Base-by-base conservation (phyloP, 1,140 invertebrate genomes). In the Nixonia krombeini region DNA sequence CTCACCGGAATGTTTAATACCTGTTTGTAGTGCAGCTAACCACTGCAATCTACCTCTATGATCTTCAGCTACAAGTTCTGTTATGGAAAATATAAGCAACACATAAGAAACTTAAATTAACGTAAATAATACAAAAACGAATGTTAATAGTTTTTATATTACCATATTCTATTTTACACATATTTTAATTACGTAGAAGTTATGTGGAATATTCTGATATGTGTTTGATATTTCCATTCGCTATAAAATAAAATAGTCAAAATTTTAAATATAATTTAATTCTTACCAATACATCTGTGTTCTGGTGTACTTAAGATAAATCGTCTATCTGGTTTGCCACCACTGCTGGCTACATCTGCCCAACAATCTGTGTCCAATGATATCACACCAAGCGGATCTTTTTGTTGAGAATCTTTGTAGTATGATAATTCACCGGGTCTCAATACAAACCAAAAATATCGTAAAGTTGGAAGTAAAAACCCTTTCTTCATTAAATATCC, bases 381-480 rank as follows among this genome's bases (percentile, higher is more conserved):
- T 33, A 94, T 89, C 3, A 87, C 81, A 4, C 91, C 92, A 64
- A 91, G 91, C 29, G 89, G 83, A 15, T 93, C 91, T 69, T 89
- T 91, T 76, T 93, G 90, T 2, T 89, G 88, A 4, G 88, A 88
- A 70, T 88, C 89, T 79, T 92, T 91, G 79, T 90, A 94, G 76
- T 93, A 94, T 0, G 86, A 87, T n/a, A 94, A 83, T 62, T 91
- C 89, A 13, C 88, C 90, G 2, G 92, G 91, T 50, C 90, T 89
- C 3, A 95, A 80, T 1, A 94, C 91, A 78, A 93, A 93, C 90
- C 92, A 93, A 74, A 92, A 90, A 56, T 92, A 92, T n/a, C 89
- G 86, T 84, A 92, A 89, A 0, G 89, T 91, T 6, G 91, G 91
- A 42, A 94, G 79, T 4, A 93, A 85, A 68, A 91, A 92, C 1